These are phyloP conservation scores for Endotricha flammealis DNA, from an alignment of 2,888 invertebrate genomes.

Conservation along the genomic window DNA sequence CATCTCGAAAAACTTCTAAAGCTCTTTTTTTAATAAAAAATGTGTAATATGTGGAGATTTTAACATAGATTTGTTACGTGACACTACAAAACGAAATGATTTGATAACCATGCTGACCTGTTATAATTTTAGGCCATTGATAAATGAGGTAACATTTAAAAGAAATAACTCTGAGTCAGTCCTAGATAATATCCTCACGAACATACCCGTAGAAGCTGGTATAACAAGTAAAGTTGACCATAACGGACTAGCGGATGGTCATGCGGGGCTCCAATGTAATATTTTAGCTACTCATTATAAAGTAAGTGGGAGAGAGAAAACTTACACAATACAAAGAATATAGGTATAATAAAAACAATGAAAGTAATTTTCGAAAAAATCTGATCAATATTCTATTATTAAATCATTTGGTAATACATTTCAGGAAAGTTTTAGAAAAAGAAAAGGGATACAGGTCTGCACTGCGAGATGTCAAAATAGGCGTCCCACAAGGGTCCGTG, in stretches of 20 bases:
- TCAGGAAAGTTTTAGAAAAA: neutral
- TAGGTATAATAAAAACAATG: too few relatives aligned
- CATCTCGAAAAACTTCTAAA: slow-evolving; percentile 12
- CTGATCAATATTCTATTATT: neutral
- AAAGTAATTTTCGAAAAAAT: too few relatives aligned
- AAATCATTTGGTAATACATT: neutral
- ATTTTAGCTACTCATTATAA: too few relatives aligned
- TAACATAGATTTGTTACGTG: slow-evolving; percentile 2
- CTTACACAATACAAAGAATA: too few relatives aligned
- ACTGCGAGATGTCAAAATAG: too few relatives aligned
- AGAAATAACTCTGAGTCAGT: slow-evolving; percentile 2
- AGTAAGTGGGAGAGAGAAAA: too few relatives aligned
- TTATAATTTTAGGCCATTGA: slow-evolving; percentile 1
- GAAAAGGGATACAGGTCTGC: too few relatives aligned
- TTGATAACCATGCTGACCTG: neutral
- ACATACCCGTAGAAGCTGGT: too few relatives aligned
- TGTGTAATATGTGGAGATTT: neutral
- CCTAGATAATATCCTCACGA: slow-evolving; percentile 11
- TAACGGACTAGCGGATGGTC: too few relatives aligned
- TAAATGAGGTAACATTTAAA: slow-evolving; percentile 3
- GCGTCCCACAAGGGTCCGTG: too few relatives aligned
- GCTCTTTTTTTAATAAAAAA: slow-evolving; percentile 13
- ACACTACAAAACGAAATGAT: neutral
- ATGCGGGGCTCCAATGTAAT: too few relatives aligned
- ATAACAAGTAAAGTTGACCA: too few relatives aligned